phyloP scores from a whole-genome alignment of 2,797 vertebrate genomes.

The Emydoidea blandingii region DNA sequence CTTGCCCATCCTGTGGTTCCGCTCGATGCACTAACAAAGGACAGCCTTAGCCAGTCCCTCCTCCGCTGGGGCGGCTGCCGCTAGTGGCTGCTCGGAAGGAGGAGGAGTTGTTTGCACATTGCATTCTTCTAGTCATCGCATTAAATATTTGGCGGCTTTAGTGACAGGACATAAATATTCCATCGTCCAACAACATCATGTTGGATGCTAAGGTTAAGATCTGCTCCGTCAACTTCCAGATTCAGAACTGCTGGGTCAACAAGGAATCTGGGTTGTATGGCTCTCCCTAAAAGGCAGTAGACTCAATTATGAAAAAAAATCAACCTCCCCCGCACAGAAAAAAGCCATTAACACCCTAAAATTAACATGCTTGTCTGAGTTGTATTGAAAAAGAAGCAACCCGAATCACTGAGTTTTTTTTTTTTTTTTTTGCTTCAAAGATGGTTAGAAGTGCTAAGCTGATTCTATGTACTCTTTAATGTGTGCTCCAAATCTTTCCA shows the following conservation, averaged over 20 bases:
- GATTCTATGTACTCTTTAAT: not conserved
- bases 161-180: not conserved
- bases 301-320: not conserved
- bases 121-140: not conserved
- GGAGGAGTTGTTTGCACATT: not conserved
- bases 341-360: not conserved
- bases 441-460: not conserved
- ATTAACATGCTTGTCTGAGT: not conserved
- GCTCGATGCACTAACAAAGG: not conserved
- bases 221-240: not conserved
- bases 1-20: not conserved
- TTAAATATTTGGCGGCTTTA: not conserved
- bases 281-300: not conserved
- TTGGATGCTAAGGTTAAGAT: not conserved
- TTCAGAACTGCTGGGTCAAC: not conserved
- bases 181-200: not conserved
- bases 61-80: not conserved
- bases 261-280: not conserved
- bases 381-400: slow-evolving; percentile 22
- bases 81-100: not conserved
- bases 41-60: not conserved
- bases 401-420: slow-evolving; percentile 9
- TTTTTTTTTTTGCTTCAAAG: not conserved
- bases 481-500: not conserved
- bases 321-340: not conserved